Evolutionary conservation across 2,113 vertebrate species (phyloP), one percentile per base, ranked within the genome.

Genomic region (Australoheros scitulus): DNA sequence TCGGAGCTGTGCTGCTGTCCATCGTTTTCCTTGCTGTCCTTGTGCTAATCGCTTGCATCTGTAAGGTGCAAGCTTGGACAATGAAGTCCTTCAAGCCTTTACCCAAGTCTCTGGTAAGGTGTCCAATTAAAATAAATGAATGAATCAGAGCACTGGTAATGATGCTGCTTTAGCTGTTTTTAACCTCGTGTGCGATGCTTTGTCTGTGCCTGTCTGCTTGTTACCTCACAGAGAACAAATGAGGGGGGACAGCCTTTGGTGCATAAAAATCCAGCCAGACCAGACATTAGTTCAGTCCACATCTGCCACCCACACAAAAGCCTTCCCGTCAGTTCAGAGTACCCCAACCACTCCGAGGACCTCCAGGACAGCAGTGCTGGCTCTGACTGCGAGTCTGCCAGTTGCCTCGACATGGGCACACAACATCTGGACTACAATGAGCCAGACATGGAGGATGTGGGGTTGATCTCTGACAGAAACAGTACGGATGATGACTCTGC

Each of bases 361-460:
- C 17, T 13, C 10, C 4, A 11, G 26, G 3, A 4, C 43, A 32
- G 11, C 72, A 11, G 43, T 0, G 2, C 3, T 5, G 7, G 6
- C 18, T 50, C 14, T 0, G 10, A 7, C 24, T 2, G 0, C 17
- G 3, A 1, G 1, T 0, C 1, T 20, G 4, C 7, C 15, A 2
- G 1, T 14, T 2, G 0, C 6, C 10, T 2, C 1, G 85, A 65
- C 14, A 0, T 1, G n/a, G 32, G 7, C 2, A 2, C 18, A 11
- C 2, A 11, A 1, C 20, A 38, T 17, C 36, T 11, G 32, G 61
- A 77, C 18, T 58, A 29, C 36, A 68, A 56, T 29, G 5, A 9
- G n/a, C 34, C 41, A 56, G 2, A 29, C 2, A 34, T 4, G 11
- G 74, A 61, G 6, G 17, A 2, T 4, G 11, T 1, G 36, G 3